phyloP scores from a whole-genome alignment of 2,113 vertebrate genomes.

The Amphilophus citrinellus region DNA sequence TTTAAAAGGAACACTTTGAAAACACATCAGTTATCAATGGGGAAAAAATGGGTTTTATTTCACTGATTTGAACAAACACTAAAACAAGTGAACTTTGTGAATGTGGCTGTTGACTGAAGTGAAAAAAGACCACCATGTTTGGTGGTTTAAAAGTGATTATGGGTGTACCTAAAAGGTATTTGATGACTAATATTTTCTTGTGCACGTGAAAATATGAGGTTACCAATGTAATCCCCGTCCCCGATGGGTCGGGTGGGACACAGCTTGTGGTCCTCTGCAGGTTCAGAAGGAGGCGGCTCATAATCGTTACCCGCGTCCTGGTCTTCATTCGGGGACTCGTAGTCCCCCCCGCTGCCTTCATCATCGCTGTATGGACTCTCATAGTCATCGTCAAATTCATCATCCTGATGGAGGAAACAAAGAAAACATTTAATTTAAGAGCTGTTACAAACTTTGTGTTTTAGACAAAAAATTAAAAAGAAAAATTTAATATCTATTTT shows the following conservation, averaged over 20 bases:
- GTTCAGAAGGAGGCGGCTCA: slow-evolving; percentile 89
- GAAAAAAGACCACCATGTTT: neutral
- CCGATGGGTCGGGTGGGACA: slow-evolving; percentile 81
- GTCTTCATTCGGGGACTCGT: slow-evolving; percentile 88
- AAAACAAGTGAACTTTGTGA: neutral
- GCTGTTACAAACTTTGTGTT: too few relatives aligned
- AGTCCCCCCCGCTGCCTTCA: slow-evolving; percentile 84
- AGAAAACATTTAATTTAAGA: neutral
- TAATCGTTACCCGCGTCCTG: slow-evolving; percentile 81
- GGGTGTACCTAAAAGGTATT: neutral
- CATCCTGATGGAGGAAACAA: slow-evolving; percentile 18
- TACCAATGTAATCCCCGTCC: slow-evolving; percentile 89
- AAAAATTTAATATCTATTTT: too few relatives aligned
- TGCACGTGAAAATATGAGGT: rapidly evolving
- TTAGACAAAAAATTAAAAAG: too few relatives aligned
- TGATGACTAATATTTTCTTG: neutral
- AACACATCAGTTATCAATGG: too few relatives aligned
- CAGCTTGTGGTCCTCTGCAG: slow-evolving; percentile 81
- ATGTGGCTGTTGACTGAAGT: too few relatives aligned
- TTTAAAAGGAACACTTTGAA: too few relatives aligned
- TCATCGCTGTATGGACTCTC: slow-evolving; percentile 86
- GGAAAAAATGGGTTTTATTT: too few relatives aligned
- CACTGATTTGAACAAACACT: too few relatives aligned
- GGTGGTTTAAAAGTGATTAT: neutral
- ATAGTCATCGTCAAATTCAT: slow-evolving; percentile 86